Evolutionary conservation across 2,888 invertebrate genomes (phyloP).

Genomic region (Deilephila porcellus): DNA sequence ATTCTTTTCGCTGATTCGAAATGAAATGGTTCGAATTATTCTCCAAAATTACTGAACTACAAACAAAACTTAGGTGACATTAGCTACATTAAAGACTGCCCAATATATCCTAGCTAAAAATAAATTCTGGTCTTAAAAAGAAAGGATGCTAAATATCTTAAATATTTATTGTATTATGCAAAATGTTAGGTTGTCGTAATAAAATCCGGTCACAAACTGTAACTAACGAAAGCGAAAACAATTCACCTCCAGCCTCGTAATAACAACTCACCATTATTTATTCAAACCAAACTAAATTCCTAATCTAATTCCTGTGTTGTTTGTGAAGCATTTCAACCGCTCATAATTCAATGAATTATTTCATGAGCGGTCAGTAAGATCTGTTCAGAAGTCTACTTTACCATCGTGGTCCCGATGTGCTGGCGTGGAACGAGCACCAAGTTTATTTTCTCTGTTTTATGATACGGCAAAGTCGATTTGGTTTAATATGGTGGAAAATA

Average conservation of each 20-base stretch:
- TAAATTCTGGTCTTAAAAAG: too few relatives aligned
- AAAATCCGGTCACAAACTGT: not conserved
- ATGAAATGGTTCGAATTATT: too few relatives aligned
- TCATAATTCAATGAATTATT: constrained; percentile 74
- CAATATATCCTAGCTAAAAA: too few relatives aligned
- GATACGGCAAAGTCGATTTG: constrained; percentile 15
- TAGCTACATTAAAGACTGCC: too few relatives aligned
- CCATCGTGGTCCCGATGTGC: not conserved
- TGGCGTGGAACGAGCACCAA: constrained; percentile 17
- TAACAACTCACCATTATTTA: not conserved
- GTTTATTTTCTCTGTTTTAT: constrained; percentile 30
- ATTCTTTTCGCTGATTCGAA: too few relatives aligned
- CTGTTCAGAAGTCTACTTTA: not conserved
- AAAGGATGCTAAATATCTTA: too few relatives aligned
- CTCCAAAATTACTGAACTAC: too few relatives aligned
- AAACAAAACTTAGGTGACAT: too few relatives aligned
- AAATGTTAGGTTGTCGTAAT: too few relatives aligned
- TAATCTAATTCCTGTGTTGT: constrained; percentile 2
- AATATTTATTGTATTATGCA: too few relatives aligned
- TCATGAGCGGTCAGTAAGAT: constrained; percentile 70
- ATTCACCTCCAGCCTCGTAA: not conserved
- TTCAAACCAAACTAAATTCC: constrained; percentile 11
- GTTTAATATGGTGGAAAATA: constrained; percentile 29
- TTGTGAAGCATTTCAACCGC: constrained; percentile 31
- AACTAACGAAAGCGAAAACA: not conserved